Conservation (phyloP, 1,140 invertebrate genomes). For the Catajapyx aquilonaris region DNA sequence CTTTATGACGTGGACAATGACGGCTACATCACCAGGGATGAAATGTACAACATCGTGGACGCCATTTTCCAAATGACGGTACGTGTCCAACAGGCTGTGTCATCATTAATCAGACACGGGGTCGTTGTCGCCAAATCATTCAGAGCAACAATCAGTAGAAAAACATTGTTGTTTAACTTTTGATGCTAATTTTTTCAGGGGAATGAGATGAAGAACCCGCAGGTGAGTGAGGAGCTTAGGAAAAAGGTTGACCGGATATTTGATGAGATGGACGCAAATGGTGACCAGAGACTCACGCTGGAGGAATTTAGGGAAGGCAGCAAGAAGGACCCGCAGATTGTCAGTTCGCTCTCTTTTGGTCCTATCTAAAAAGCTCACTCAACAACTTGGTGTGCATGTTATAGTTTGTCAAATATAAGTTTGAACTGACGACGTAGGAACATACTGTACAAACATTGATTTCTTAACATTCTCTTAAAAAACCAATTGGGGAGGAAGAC, state of each 20-base stretch:
- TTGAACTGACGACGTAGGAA: too few species aligned
- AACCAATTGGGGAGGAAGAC: too few species aligned
- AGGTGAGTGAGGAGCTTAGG: neutral
- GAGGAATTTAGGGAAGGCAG: slow-evolving; percentile 43
- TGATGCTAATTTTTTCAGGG: slow-evolving; percentile 13
- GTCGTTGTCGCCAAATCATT: too few species aligned
- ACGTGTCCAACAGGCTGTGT: slow-evolving; percentile 30
- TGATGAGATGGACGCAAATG: slow-evolving; percentile 35
- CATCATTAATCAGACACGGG: too few species aligned
- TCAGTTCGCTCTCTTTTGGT: slow-evolving; percentile 21
- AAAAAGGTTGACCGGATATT: slow-evolving; percentile 15
- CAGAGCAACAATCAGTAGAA: too few species aligned
- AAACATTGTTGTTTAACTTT: too few species aligned
- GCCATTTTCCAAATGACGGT: slow-evolving; percentile 99
- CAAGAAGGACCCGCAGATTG: slow-evolving; percentile 38
- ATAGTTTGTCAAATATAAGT: too few species aligned
- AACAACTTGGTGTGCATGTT: too few species aligned
- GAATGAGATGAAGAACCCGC: neutral
- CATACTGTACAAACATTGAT: too few species aligned
- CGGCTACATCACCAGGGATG: slow-evolving; percentile 88
- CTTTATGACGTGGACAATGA: slow-evolving; percentile 96
- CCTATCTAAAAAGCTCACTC: neutral
- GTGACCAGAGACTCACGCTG: slow-evolving; percentile 34
- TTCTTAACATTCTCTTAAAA: too few species aligned
- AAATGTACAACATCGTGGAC: slow-evolving; percentile 98